Conservation (phyloP, 2,113 vertebrate genomes). For the Pithys albifrons region DNA sequence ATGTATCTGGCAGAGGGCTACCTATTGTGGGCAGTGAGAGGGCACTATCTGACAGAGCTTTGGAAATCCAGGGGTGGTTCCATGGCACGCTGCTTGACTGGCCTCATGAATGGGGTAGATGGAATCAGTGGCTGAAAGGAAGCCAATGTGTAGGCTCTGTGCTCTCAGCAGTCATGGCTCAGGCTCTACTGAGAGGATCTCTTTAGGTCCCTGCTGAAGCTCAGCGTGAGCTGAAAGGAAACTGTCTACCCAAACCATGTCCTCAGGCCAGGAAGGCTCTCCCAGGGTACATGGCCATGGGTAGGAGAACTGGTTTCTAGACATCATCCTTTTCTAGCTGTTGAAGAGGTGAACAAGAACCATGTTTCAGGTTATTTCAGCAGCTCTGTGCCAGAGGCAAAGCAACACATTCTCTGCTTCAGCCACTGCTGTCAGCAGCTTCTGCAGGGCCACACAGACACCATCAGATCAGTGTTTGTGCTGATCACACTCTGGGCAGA, state of each 20-base stretch:
- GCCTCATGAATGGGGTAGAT: accelerated
- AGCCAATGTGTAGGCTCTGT: accelerated
- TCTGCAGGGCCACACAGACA: neutral
- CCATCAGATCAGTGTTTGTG: neutral
- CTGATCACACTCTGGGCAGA: neutral
- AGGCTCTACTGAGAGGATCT: neutral
- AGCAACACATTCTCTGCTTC: neutral
- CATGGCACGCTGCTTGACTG: neutral
- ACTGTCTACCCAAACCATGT: neutral
- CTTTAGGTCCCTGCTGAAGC: neutral
- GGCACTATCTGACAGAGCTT: neutral
- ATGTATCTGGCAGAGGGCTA: neutral
- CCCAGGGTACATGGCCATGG: neutral
- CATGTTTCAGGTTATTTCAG: neutral
- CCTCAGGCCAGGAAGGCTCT: neutral
- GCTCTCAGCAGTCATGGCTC: neutral
- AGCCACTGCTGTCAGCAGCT: neutral
- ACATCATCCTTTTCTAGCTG: neutral
- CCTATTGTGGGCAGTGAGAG: neutral
- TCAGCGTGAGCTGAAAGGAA: neutral
- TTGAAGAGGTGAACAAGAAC: neutral
- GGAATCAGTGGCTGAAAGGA: neutral
- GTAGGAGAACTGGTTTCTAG: neutral
- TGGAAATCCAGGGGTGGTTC: neutral
- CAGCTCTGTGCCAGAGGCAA: neutral